These are phyloP conservation scores for Ellobium chinense DNA, from an alignment of 2,888 invertebrate genomes.

Conservation along the genomic window DNA sequence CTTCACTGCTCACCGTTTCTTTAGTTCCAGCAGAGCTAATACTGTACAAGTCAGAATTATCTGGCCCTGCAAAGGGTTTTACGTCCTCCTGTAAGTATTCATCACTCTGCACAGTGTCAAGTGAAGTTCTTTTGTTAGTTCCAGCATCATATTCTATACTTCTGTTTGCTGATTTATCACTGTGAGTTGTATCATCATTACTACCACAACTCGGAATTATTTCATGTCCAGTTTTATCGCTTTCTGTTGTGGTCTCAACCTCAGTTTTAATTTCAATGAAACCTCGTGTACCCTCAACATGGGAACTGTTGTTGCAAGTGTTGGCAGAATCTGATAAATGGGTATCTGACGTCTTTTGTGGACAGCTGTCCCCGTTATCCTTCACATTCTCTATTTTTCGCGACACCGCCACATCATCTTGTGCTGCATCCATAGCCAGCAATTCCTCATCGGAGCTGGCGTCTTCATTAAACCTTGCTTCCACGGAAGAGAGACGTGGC, in stretches of 20 bases:
- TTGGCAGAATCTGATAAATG: background rate
- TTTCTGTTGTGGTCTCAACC: background rate
- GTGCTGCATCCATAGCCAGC: background rate
- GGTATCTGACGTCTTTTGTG: background rate
- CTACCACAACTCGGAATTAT: background rate
- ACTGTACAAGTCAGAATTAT: background rate
- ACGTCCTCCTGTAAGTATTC: background rate
- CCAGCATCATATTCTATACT: background rate
- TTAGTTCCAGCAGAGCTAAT: background rate
- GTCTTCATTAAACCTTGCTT: background rate
- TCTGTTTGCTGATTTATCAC: background rate
- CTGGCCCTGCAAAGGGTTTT: background rate
- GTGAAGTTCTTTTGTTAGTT: background rate
- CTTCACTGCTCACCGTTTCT: background rate
- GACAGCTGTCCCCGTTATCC: background rate
- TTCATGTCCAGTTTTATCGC: background rate
- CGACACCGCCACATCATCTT: background rate
- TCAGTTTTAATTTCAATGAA: background rate
- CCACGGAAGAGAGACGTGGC: background rate
- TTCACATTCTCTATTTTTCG: background rate
- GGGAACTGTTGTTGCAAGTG: background rate
- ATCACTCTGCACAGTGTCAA: background rate
- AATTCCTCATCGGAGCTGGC: slow-evolving; percentile 23
- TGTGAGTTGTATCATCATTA: background rate
- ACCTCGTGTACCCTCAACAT: background rate